Conservation (phyloP, 2,113 vertebrate genomes). For the Passer domesticus region DNA sequence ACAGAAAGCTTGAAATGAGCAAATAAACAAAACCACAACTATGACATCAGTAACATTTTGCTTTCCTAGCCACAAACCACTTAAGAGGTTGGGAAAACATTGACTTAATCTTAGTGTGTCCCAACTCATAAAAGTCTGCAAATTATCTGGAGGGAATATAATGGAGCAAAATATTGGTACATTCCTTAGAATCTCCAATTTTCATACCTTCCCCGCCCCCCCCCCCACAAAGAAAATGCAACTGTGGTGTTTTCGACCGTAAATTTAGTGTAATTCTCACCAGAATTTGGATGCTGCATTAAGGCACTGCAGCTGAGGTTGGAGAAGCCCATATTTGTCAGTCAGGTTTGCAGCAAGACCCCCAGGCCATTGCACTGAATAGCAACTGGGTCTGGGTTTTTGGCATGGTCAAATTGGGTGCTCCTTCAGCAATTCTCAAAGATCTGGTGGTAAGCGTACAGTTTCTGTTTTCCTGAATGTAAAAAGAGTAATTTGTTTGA, state of each 20-base stretch:
- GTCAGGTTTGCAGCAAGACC: neutral
- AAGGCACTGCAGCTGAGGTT: neutral
- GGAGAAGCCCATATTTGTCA: neutral
- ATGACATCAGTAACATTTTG: neutral
- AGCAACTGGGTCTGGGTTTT: neutral
- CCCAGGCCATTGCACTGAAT: neutral
- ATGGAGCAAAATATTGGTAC: neutral
- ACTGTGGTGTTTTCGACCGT: neutral
- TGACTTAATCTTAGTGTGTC: neutral
- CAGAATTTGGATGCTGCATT: neutral
- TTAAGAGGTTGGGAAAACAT: neutral
- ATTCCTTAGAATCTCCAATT: neutral
- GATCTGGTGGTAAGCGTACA: neutral
- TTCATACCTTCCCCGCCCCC: neutral
- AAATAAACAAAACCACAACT: neutral
- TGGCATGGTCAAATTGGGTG: neutral
- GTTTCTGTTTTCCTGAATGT: neutral
- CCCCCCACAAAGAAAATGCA: neutral
- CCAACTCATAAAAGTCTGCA: neutral
- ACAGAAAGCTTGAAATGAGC: neutral
- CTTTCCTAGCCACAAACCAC: neutral
- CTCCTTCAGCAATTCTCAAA: neutral
- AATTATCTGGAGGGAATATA: neutral
- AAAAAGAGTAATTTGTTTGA: neutral
- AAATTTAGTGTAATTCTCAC: neutral